phyloP scores from a whole-genome alignment of 2,888 invertebrate species.

The Cybosia mesomella region DNA sequence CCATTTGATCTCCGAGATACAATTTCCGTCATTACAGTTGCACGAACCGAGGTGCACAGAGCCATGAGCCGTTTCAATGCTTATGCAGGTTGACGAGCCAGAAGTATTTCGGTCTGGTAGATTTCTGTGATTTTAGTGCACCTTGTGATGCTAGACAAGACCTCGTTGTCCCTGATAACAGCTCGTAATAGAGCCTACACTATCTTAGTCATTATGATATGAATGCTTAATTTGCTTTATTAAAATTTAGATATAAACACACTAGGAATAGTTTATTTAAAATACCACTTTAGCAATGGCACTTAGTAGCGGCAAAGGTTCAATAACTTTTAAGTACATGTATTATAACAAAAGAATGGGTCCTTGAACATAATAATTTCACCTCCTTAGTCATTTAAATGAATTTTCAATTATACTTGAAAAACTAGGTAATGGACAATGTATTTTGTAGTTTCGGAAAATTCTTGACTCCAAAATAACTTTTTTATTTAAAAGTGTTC shows the following conservation, averaged over 20 bases:
- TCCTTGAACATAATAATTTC: too few relatives aligned
- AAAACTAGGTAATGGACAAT: too few relatives aligned
- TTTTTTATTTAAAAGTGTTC: too few relatives aligned
- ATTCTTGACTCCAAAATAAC: too few relatives aligned
- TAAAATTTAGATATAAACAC: not conserved
- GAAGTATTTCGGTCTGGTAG: not conserved
- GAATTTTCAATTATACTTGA: too few relatives aligned
- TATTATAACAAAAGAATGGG: too few relatives aligned
- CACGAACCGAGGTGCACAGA: not conserved
- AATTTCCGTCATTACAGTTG: slow-evolving; percentile 4
- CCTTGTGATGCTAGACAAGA: not conserved
- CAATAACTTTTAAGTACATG: too few relatives aligned
- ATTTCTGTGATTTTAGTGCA: not conserved
- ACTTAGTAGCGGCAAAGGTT: not conserved
- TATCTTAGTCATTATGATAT: too few relatives aligned
- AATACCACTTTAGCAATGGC: not conserved
- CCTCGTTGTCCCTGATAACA: not conserved
- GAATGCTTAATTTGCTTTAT: not conserved
- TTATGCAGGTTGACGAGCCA: too few relatives aligned
- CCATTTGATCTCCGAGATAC: not conserved
- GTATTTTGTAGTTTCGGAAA: too few relatives aligned
- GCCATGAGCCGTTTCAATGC: not conserved
- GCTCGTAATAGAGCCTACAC: not conserved
- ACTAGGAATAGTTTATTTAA: not conserved
- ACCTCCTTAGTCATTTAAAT: too few relatives aligned